A percentile compares a stretch with the other conserved stretches of the same genome.
Evolutionary conservation across 92 coral and sea anemone genomes (phyloP).

Genomic region (Isaurus tuberculatus): DNA sequence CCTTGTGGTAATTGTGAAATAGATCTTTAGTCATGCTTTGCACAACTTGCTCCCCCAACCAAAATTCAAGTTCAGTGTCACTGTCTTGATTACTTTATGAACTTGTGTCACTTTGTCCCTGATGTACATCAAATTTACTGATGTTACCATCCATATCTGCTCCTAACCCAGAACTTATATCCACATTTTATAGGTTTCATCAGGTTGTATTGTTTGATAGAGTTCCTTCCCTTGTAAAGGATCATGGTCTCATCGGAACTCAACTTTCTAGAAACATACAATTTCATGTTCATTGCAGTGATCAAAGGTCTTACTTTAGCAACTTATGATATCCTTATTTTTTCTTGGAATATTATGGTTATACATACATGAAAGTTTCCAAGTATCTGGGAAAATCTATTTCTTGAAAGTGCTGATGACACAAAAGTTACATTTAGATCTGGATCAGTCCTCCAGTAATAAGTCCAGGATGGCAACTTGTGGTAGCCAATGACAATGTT

Average conservation of each 20-base stretch:
- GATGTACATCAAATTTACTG: conserved; percentile 68
- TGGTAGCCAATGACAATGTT: too few species aligned
- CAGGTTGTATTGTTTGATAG: conserved; percentile 71
- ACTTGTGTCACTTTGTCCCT: conserved; percentile 46
- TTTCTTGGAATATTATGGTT: conserved; percentile 24
- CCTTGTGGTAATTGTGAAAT: too few species aligned
- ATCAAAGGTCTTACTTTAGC: conserved; percentile 55
- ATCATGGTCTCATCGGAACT: conserved; percentile 69
- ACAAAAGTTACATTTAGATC: too few species aligned
- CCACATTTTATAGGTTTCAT: conserved; percentile 71
- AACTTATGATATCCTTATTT: conserved; percentile 59
- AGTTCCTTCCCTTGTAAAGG: conserved; percentile 67
- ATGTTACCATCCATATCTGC: conserved; percentile 72
- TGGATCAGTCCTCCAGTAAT: too few species aligned
- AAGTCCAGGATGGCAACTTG: too few species aligned
- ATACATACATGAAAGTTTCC: too few species aligned
- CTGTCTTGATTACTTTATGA: background rate
- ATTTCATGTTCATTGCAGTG: conserved; percentile 52
- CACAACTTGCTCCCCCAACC: background rate
- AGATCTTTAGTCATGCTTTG: conserved; percentile 41
- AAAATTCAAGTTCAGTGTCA: background rate
- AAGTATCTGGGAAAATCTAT: too few species aligned
- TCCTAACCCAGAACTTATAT: conserved; percentile 61
- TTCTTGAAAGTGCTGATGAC: too few species aligned
- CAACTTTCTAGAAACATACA: conserved; percentile 63